Conservation (phyloP, 2,888 invertebrate genomes). For the Sesia apiformis region DNA sequence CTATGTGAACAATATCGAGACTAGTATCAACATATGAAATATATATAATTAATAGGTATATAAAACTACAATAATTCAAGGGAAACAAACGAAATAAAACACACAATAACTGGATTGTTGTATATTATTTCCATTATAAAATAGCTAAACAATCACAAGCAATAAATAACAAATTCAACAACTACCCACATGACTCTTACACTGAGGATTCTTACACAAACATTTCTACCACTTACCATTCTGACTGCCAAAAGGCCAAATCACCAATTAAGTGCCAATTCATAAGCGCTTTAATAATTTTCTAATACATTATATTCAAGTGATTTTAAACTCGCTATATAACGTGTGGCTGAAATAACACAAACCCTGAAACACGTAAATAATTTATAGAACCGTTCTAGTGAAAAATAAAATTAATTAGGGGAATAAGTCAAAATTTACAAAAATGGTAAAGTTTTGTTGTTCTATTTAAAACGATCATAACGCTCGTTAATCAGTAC, state of each 20-base stretch:
- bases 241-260: slow-evolving; percentile 4
- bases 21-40: too few relatives aligned
- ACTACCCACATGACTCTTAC: slow-evolving; percentile 43
- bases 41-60: too few relatives aligned
- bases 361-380: slow-evolving; percentile 13
- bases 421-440: too few relatives aligned
- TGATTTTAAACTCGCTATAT: slow-evolving; percentile 5
- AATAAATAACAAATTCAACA: slow-evolving; percentile 66
- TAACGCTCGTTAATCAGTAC: too few relatives aligned
- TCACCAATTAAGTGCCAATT: slow-evolving; percentile 7
- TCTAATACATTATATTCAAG: slow-evolving; percentile 14
- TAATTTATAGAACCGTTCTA: slow-evolving; percentile 7
- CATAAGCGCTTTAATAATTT: background rate
- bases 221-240: slow-evolving; percentile 21
- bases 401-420: background rate
- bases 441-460: too few relatives aligned
- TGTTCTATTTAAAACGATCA: too few relatives aligned
- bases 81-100: too few relatives aligned
- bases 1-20: too few relatives aligned
- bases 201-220: slow-evolving; percentile 37
- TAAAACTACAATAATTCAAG: too few relatives aligned
- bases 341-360: slow-evolving; percentile 4
- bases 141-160: slow-evolving; percentile 63
- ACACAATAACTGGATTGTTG: slow-evolving; percentile 4
- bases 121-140: slow-evolving; percentile 63